A percentile compares a stretch with the other conserved stretches of the same genome.
These are phyloP conservation scores for Oenanthe oenanthe DNA, from an alignment of 2,113 vertebrate genomes.

Conservation along the genomic window DNA sequence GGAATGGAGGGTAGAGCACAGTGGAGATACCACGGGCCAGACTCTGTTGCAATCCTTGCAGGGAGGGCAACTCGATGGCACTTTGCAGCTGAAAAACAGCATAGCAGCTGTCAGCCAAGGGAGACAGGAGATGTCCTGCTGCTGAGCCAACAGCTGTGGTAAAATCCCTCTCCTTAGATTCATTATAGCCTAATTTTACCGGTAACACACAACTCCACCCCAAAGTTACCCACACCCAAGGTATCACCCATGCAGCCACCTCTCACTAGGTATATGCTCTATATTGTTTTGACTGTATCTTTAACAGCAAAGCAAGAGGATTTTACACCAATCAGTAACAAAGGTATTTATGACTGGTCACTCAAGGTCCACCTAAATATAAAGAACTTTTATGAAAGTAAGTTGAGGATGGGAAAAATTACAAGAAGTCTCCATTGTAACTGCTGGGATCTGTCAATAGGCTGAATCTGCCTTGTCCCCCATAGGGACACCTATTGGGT, in stretches of 20 bases:
- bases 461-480: not conserved
- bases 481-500: not conserved
- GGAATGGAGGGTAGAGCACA: not conserved
- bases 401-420: not conserved
- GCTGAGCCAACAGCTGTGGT: not conserved
- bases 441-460: not conserved
- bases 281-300: not conserved
- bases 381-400: not conserved
- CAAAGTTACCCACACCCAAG: not conserved
- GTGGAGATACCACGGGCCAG: rapidly evolving
- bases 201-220: not conserved
- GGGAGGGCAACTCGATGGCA: not conserved
- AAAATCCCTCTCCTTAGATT: not conserved
- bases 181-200: not conserved
- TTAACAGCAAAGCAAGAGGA: not conserved
- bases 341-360: not conserved
- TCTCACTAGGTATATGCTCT: not conserved
- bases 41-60: not conserved
- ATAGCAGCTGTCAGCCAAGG: not conserved
- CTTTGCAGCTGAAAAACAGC: not conserved
- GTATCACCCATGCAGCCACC: no score
- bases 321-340: not conserved
- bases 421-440: not conserved
- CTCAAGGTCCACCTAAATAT: not conserved
- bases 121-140: not conserved